A percentile compares a stretch with the other conserved stretches of the same genome.
Evolutionary conservation across 2,888 invertebrate species (phyloP).

Genomic region (Herminia tarsipennalis): DNA sequence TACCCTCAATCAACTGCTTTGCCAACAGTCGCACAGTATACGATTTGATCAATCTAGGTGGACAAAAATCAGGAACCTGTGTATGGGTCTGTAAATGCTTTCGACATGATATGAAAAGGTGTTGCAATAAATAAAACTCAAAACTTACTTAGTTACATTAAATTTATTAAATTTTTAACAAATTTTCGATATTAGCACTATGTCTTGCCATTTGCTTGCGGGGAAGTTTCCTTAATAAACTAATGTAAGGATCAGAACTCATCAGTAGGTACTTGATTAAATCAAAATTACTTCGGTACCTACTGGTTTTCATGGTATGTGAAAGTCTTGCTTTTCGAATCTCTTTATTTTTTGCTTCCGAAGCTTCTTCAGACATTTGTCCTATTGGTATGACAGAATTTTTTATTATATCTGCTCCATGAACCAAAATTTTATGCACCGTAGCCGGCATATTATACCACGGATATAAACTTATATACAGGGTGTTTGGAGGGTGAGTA

Average conservation of each 20-base stretch:
- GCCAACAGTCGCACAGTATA: no score
- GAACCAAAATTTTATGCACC: neutral
- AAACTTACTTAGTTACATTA: neutral
- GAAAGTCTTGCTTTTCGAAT: neutral
- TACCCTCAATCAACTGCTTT: no score
- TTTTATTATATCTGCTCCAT: neutral
- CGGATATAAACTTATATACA: neutral
- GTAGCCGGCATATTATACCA: neutral
- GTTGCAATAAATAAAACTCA: neutral
- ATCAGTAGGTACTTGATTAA: no score
- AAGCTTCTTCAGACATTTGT: neutral
- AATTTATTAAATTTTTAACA: no score
- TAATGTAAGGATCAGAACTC: no score
- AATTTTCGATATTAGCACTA: no score
- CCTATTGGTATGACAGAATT: neutral
- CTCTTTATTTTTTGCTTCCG: neutral
- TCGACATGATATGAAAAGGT: constrained; percentile 15
- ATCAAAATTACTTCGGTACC: no score
- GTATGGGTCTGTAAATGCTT: constrained; percentile 24
- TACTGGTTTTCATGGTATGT: neutral
- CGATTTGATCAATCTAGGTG: no score
- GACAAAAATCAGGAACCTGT: no score
- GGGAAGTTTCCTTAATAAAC: no score
- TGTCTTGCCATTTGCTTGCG: no score
- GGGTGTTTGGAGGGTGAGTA: no score